Percentiles rank a stretch among this genome's conserved stretches.
These are phyloP conservation scores for Brachionus plicatilis DNA, from an alignment of 1,140 invertebrate genomes.

Conservation along the genomic window DNA sequence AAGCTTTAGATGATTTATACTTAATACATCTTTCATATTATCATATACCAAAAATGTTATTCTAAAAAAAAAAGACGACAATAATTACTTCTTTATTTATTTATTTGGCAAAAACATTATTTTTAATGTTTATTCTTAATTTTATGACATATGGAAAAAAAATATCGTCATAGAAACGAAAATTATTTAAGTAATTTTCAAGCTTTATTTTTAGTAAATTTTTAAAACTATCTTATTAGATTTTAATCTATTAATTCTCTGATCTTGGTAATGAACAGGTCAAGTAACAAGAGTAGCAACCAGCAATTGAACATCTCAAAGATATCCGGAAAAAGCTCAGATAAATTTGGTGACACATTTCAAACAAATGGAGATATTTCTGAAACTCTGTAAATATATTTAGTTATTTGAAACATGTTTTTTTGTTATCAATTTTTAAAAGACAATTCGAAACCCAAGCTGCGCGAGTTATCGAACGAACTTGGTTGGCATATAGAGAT, in stretches of 20 bases:
- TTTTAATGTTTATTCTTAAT: not conserved
- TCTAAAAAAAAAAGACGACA: no score
- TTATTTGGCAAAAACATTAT: not conserved
- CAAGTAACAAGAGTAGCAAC: not conserved
- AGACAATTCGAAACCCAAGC: constrained; percentile 47
- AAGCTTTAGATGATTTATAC: no score
- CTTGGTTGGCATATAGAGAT: constrained; percentile 52
- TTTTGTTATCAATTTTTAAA: not conserved
- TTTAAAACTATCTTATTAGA: not conserved
- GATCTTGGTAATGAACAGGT: not conserved
- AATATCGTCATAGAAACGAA: not conserved
- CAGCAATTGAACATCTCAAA: not conserved
- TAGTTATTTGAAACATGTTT: not conserved
- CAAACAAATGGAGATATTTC: constrained; percentile 10
- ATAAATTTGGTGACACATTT: not conserved
- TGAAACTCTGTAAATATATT: not conserved
- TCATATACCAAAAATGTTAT: no score
- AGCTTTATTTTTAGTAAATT: not conserved
- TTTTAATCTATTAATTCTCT: not conserved
- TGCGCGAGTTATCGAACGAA: constrained; percentile 49
- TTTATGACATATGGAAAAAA: not conserved
- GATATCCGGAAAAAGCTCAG: not conserved
- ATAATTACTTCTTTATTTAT: no score
- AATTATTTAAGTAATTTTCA: not conserved
- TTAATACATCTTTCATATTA: no score